A percentile compares a stretch with the other conserved stretches of the same genome.
Conservation (phyloP, 2,888 invertebrate species). For the Lepidocyrtinus sp. region DNA sequence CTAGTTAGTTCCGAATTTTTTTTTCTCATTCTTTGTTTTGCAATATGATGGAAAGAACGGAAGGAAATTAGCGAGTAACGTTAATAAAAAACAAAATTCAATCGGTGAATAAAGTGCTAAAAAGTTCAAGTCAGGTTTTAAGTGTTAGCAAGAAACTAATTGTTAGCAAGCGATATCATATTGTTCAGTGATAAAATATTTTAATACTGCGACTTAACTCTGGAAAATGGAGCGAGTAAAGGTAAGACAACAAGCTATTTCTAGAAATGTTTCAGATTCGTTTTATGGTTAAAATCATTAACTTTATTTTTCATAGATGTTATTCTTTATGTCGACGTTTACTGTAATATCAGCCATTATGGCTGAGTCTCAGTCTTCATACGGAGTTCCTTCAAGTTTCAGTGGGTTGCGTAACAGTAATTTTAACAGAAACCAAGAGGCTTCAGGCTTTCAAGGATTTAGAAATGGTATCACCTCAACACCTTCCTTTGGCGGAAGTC, state of each 20-base stretch:
- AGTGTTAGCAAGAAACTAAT: too few relatives aligned
- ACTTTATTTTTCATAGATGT: neutral
- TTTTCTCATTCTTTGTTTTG: slow-evolving; percentile 42
- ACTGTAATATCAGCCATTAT: slow-evolving; percentile 17
- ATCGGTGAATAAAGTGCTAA: too few relatives aligned
- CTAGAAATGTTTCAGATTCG: neutral
- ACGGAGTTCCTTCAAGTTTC: slow-evolving; percentile 10
- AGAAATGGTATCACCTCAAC: too few relatives aligned
- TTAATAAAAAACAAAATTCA: too few relatives aligned
- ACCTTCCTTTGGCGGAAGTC: neutral
- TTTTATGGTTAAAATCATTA: neutral
- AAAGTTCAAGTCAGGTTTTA: too few relatives aligned
- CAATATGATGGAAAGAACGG: neutral
- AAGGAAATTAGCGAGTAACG: slow-evolving; percentile 25
- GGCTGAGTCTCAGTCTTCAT: slow-evolving; percentile 20
- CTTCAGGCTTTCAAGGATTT: slow-evolving; percentile 22
- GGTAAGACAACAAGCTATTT: neutral
- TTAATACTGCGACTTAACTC: too few relatives aligned
- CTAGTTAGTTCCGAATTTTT: slow-evolving; percentile 45
- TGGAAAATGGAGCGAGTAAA: slow-evolving; percentile 20
- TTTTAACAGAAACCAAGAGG: slow-evolving; percentile 25
- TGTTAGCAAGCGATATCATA: too few relatives aligned
- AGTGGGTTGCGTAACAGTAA: neutral
- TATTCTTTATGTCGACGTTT: too few relatives aligned
- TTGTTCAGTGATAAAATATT: too few relatives aligned